Conservation (phyloP, 2,113 vertebrate species). For the Sminthopsis crassicaudata region DNA sequence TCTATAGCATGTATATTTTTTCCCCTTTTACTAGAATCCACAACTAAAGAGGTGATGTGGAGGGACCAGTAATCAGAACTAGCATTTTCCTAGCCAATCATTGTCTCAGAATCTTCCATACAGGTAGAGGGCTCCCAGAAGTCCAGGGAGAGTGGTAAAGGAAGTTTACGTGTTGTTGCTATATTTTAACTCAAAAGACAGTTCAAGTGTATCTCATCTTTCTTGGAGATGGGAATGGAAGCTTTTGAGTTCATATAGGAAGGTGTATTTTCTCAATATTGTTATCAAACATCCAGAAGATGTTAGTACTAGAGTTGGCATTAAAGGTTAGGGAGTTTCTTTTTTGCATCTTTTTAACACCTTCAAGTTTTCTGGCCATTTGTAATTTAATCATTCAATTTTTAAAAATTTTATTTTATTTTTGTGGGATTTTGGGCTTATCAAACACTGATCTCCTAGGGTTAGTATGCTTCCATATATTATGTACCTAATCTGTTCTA, state of each 20-base stretch:
- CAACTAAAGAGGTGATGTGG: neutral
- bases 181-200: neutral
- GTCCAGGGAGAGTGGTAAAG: neutral
- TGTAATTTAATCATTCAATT: neutral
- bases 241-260: neutral
- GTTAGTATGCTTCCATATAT: too few species aligned
- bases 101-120: neutral
- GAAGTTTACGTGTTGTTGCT: neutral
- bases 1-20: neutral
- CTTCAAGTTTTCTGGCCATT: neutral
- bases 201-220: neutral
- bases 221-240: neutral
- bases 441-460: too few species aligned
- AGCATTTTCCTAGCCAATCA: neutral
- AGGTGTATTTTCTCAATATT: neutral
- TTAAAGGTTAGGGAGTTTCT: neutral
- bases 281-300: neutral
- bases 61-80: neutral
- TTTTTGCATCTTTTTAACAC: neutral
- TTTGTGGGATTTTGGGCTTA: too few species aligned
- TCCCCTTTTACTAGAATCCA: neutral
- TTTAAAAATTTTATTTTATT: neutral
- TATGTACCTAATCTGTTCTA: too few species aligned
- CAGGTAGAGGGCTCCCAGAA: neutral
- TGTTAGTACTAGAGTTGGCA: neutral